Conservation (phyloP, 2,888 invertebrate genomes). For the Apantesis nais region DNA sequence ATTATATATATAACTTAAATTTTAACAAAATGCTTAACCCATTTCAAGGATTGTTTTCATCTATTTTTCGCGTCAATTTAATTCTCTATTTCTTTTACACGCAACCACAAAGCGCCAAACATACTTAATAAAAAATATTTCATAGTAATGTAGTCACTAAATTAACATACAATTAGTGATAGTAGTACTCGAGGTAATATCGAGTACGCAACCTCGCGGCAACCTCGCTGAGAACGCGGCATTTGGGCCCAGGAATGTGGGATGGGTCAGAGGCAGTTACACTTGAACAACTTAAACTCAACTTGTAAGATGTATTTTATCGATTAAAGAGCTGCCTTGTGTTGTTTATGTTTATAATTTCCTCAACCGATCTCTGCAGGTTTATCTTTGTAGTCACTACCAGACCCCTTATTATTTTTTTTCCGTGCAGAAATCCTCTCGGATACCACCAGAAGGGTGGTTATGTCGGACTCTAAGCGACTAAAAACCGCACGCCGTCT, state of each 20-base stretch:
- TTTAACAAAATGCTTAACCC: too few relatives aligned
- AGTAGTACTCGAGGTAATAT: conserved; percentile 10
- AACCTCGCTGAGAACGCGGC: conserved; percentile 45
- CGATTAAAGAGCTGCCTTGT: not conserved
- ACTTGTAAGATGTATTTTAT: not conserved
- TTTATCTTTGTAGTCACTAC: not conserved
- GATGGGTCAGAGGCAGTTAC: conserved; percentile 21
- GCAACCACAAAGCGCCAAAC: too few relatives aligned
- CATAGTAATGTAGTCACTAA: not conserved
- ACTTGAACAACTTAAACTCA: not conserved
- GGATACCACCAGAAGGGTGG: too few relatives aligned
- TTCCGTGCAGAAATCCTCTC: too few relatives aligned
- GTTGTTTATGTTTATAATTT: not conserved
- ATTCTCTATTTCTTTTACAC: too few relatives aligned
- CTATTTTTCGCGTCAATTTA: too few relatives aligned
- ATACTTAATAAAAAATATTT: not conserved
- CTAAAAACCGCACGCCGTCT: too few relatives aligned
- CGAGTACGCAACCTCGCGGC: conserved; percentile 40
- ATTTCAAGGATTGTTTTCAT: too few relatives aligned
- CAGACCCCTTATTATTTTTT: too few relatives aligned
- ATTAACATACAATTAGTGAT: not conserved
- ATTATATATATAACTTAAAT: too few relatives aligned
- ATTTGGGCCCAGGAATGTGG: conserved; percentile 47
- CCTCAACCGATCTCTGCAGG: not conserved
- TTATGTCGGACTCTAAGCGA: too few relatives aligned